Conservation (phyloP, 2,888 invertebrate genomes). For the Mactromeris polynyma region DNA sequence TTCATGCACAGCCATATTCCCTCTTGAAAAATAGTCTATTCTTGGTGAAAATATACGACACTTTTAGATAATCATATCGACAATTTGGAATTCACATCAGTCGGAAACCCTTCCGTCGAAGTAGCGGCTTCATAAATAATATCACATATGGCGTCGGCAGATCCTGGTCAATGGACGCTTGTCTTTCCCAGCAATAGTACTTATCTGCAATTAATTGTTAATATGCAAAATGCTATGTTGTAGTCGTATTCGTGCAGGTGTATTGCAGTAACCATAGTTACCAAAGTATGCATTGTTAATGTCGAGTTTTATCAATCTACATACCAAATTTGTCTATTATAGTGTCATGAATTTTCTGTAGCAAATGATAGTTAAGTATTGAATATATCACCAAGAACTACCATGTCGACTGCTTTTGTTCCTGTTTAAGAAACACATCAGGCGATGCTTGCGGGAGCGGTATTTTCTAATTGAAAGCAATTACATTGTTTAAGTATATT, state of each 20-base stretch:
- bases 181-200: neutral
- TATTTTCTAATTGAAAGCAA: too few relatives aligned
- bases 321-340: too few relatives aligned
- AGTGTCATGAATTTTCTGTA: too few relatives aligned
- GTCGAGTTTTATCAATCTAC: neutral
- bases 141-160: neutral
- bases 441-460: too few relatives aligned
- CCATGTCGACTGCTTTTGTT: too few relatives aligned
- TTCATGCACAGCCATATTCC: neutral
- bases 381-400: too few relatives aligned
- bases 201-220: neutral
- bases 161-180: neutral
- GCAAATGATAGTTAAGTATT: neutral
- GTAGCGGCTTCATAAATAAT: neutral
- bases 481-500: too few relatives aligned
- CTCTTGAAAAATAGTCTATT: neutral
- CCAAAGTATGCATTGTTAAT: neutral
- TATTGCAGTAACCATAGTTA: too few relatives aligned
- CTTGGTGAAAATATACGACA: neutral
- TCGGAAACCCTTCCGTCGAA: neutral
- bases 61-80: neutral
- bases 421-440: too few relatives aligned
- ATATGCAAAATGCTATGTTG: neutral
- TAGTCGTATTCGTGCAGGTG: too few relatives aligned
- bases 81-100: neutral